Evolutionary conservation across 2,113 vertebrate species (phyloP).

Genomic region (Paralichthys olivaceus): DNA sequence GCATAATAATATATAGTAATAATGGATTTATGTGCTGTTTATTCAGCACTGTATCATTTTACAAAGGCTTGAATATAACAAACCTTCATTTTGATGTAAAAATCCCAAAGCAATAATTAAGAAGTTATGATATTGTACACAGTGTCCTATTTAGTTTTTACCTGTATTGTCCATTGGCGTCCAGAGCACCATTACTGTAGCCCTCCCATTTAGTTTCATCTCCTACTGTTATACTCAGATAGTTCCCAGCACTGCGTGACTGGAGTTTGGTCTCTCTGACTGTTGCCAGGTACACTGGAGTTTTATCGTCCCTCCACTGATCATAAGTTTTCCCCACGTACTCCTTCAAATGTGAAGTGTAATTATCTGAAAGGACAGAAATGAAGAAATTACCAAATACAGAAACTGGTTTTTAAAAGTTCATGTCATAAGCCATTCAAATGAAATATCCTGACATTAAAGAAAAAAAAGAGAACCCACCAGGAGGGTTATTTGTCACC

Average conservation of each 20-base stretch:
- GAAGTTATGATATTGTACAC: not conserved
- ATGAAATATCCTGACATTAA: not conserved
- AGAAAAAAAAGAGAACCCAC: constrained; percentile 50
- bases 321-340: constrained; percentile 54
- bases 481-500: constrained; percentile 63
- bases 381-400: not conserved
- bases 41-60: not conserved
- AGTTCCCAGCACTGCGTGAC: accelerated
- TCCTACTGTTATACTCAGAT: constrained; percentile 39
- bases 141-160: constrained; percentile 47
- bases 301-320: not conserved
- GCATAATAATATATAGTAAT: too few species aligned
- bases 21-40: too few species aligned
- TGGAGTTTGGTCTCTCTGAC: not conserved
- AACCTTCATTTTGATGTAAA: too few species aligned
- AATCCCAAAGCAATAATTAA: too few species aligned
- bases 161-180: constrained; percentile 55
- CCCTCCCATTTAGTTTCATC: accelerated
- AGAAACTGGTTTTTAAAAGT: too few species aligned
- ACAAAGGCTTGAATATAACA: not conserved
- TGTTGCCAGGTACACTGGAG: constrained; percentile 67
- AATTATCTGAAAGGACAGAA: constrained; percentile 15
- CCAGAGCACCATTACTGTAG: constrained; percentile 73
- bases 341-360: accelerated
- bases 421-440: not conserved